Percentiles rank a stretch among this genome's conserved stretches.
Evolutionary conservation across 2,113 vertebrate genomes (phyloP).

Genomic region (Lonchura striata): DNA sequence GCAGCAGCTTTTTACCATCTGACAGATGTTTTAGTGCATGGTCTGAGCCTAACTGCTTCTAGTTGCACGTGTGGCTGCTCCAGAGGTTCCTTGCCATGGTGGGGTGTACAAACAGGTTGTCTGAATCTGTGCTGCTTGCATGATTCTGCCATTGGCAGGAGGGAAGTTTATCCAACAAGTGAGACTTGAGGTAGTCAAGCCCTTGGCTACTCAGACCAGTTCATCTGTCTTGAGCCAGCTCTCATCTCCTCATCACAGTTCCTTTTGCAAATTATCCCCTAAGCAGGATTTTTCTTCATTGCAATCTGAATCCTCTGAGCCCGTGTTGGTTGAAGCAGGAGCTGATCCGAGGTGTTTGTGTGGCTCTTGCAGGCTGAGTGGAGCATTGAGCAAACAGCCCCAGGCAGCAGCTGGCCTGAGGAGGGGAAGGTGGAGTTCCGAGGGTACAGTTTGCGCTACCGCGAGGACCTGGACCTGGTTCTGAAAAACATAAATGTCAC

Average conservation of each 20-base stretch:
- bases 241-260: not conserved
- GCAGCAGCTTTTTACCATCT: not conserved
- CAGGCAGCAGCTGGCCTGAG: conserved; percentile 80
- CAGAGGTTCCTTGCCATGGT: not conserved
- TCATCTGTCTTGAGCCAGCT: not conserved
- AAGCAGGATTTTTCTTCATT: not conserved
- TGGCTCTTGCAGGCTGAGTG: conserved; percentile 83
- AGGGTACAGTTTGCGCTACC: conserved; percentile 84
- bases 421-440: conserved; percentile 84
- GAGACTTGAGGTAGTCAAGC: not conserved
- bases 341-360: not conserved
- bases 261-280: not conserved
- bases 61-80: not conserved
- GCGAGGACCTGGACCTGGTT: conserved; percentile 86
- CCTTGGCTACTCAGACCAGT: not conserved
- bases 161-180: not conserved
- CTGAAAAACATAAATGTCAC: conserved; percentile 83
- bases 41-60: not conserved
- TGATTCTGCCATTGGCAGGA: not conserved
- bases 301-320: not conserved
- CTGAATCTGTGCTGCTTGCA: not conserved
- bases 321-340: not conserved
- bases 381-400: conserved; percentile 69
- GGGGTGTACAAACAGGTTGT: not conserved
- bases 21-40: not conserved